Evolutionary conservation across 92 coral and sea anemone species (phyloP).

Genomic region (Parazoanthus atlanticus): DNA sequence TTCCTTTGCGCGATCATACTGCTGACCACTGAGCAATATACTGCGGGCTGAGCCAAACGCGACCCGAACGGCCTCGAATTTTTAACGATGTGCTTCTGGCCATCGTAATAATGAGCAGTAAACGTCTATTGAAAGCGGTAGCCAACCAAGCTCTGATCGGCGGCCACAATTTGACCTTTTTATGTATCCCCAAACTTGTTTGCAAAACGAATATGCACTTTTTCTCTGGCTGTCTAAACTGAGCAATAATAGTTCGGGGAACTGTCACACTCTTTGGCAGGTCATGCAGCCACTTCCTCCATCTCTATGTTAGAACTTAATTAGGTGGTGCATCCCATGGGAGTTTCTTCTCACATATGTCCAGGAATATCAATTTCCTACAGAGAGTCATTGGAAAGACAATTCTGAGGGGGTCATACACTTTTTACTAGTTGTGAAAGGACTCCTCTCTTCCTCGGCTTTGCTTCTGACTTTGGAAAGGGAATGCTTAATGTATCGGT

Average conservation of each 20-base stretch:
- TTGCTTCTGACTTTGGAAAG: slow-evolving; percentile 21
- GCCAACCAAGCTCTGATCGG: too few species aligned
- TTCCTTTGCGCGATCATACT: background rate
- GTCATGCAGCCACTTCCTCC: slow-evolving; percentile 3
- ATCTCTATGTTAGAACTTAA: slow-evolving; percentile 21
- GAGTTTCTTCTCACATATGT: slow-evolving; percentile 23
- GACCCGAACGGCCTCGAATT: too few species aligned
- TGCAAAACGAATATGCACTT: too few species aligned
- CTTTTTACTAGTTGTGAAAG: slow-evolving; percentile 17
- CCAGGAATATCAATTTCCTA: slow-evolving; percentile 35
- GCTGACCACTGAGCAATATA: too few species aligned
- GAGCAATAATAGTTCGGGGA: slow-evolving; percentile 9
- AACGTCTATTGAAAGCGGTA: too few species aligned
- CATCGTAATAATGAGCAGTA: too few species aligned
- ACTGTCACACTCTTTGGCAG: slow-evolving; percentile 7
- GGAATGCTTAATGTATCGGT: slow-evolving; percentile 26
- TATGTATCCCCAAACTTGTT: too few species aligned
- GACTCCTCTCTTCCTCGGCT: background rate
- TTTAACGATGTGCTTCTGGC: too few species aligned
- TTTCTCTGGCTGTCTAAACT: background rate
- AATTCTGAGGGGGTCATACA: slow-evolving; percentile 32
- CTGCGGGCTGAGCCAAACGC: too few species aligned
- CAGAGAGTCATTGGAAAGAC: slow-evolving; percentile 41
- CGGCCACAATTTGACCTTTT: too few species aligned
- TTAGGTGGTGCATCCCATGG: slow-evolving; percentile 38